Evolutionary conservation across 2,797 vertebrate genomes (phyloP).

Genomic region (Pterois miles): DNA sequence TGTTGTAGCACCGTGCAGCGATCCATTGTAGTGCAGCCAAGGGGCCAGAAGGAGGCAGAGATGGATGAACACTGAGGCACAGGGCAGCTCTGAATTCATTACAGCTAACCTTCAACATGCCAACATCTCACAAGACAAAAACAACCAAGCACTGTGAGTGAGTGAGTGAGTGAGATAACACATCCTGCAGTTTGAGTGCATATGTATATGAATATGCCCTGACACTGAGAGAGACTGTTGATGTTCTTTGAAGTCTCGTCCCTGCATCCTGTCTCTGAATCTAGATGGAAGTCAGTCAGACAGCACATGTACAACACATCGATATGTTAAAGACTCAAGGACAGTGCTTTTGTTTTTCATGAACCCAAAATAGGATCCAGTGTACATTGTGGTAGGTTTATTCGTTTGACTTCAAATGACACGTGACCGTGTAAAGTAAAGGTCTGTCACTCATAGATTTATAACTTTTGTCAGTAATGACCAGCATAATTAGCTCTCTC

Average conservation of each 20-base stretch:
- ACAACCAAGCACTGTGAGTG: slow-evolving; percentile 2
- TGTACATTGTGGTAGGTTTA: too few species aligned
- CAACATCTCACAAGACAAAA: slow-evolving; percentile 38
- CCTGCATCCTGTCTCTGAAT: too few species aligned
- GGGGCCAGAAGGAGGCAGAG: slow-evolving; percentile 39
- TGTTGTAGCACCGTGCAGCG: slow-evolving; percentile 4
- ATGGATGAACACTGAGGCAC: slow-evolving; percentile 29
- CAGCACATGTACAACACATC: too few species aligned
- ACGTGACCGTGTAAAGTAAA: too few species aligned
- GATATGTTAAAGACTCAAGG: too few species aligned
- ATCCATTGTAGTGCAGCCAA: slow-evolving; percentile 50
- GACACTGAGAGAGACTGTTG: background rate
- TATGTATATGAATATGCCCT: background rate
- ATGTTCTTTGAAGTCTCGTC: background rate
- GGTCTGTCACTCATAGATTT: too few species aligned
- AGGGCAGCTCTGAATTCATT: slow-evolving; percentile 56
- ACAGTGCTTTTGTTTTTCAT: too few species aligned
- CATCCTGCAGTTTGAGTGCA: background rate
- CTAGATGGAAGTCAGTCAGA: too few species aligned
- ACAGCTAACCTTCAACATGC: slow-evolving; percentile 57
- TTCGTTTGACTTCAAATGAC: too few species aligned
- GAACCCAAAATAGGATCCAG: too few species aligned
- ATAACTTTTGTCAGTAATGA: too few species aligned
- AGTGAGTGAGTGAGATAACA: background rate
- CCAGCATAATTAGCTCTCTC: too few species aligned